Base-by-base conservation (phyloP, 2,797 vertebrate genomes). In the Melanotaenia nigrans region DNA sequence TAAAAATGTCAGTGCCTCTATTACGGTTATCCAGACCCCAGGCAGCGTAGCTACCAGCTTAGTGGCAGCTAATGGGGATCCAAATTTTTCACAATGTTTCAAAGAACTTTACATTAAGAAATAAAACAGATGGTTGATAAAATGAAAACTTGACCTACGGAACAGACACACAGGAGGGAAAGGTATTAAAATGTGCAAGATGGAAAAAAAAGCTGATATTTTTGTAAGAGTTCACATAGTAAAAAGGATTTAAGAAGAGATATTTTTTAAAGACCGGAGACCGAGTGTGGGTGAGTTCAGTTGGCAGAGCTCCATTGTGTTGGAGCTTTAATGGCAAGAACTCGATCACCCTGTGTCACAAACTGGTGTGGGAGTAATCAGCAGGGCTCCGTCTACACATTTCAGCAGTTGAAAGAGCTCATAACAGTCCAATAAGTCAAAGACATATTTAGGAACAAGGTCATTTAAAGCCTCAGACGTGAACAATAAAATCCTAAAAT, bases 401-500 rank as follows among this genome's bases (percentile, higher is more conserved):
- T 7, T 14, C 30, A 18, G 13, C 11, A n/a, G 55, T 20, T 25
- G 22, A 58, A 57, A 33, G 53, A 30, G 28, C 54, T 35, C 55
- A 58, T 18, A 47, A 45, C 25, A 47, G 10, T 18, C 30, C 55
- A 47, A 24, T 58, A 49, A 58, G 49, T 68, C 55, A 35, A 0
- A 33, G 4, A 35, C 22, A 3, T 49, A 30, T 47, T 68, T 7
- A 33, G 33, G n/a, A 68, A 14, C 5, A 32, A 25, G 28, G 56
- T 36, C 42, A 49, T 59, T 68, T 36, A 59, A 49, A 68, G 56
- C 30, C 65, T 30, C n/a, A 47, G 24, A 25, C 25, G 10, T 25
- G 3, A 57, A 1, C 28, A 68, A 12, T 35, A 58, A 58, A 45
- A 38, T 33, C 5, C 22, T 32, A 22, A 42, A 33, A 35, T 24